Conservation (phyloP, 2,888 invertebrate genomes). For the Spilarctia lutea region DNA sequence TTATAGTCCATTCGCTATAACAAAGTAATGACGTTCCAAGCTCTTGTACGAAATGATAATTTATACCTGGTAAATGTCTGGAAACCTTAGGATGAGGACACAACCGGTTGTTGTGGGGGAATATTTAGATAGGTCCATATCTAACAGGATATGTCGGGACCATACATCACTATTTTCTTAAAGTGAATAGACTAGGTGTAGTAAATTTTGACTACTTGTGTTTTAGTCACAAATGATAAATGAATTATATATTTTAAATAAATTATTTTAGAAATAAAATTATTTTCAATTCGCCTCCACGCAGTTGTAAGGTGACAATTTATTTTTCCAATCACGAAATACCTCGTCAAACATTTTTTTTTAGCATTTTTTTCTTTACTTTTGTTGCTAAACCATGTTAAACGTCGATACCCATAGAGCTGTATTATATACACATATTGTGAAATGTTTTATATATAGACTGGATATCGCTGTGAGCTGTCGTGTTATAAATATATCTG, state of each 20-base stretch:
- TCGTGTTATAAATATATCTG: constrained; percentile 47
- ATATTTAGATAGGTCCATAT: no score
- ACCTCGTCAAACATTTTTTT: constrained; percentile 11
- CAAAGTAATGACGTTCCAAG: not conserved
- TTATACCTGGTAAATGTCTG: not conserved
- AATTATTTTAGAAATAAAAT: not conserved
- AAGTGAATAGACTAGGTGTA: not conserved
- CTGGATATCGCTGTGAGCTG: constrained; percentile 62
- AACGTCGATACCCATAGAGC: constrained; percentile 23
- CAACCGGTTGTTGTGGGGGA: no score
- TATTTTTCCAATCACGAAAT: constrained; percentile 13
- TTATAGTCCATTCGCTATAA: not conserved
- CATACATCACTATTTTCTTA: no score
- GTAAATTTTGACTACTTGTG: not conserved
- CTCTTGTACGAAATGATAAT: no score
- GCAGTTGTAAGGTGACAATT: constrained; percentile 7
- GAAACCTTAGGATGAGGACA: no score
- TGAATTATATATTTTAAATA: not conserved
- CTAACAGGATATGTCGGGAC: no score
- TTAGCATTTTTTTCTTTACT: constrained; percentile 9
- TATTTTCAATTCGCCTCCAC: not conserved
- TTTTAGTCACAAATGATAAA: not conserved
- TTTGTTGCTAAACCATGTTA: constrained; percentile 5
- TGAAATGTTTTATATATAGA: constrained; percentile 57
- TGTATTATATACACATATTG: constrained; percentile 46